Evolutionary conservation across 92 coral and sea anemone genomes (phyloP).

Genomic region (Bergia puertoricense): DNA sequence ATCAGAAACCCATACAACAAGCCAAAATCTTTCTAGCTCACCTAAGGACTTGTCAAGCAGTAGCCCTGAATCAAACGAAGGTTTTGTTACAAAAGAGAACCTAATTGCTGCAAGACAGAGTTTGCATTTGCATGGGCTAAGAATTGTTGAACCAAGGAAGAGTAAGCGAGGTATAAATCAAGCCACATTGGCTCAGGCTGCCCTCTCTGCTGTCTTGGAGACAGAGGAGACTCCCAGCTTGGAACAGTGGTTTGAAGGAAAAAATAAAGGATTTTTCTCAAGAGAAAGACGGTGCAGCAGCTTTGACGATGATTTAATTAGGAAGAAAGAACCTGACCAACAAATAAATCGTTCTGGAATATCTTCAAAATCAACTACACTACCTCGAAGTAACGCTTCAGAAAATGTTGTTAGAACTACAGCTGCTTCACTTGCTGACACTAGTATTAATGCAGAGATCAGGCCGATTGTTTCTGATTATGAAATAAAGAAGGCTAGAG

Average conservation of each 20-base stretch:
- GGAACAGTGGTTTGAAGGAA: slow-evolving; percentile 80
- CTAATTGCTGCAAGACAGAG: slow-evolving; percentile 44
- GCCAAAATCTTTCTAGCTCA: slow-evolving; percentile 50
- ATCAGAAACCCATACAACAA: background rate
- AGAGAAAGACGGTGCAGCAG: slow-evolving; percentile 48
- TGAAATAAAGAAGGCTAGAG: slow-evolving; percentile 68
- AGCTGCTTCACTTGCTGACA: background rate
- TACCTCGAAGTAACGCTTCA: background rate
- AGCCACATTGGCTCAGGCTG: slow-evolving; percentile 90
- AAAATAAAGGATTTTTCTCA: slow-evolving; percentile 30
- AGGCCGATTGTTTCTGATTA: slow-evolving; percentile 47
- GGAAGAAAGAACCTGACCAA: slow-evolving; percentile 18
- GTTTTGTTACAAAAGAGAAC: slow-evolving; percentile 25
- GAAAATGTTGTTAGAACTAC: background rate
- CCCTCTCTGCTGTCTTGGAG: slow-evolving; percentile 88
- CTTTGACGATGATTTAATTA: slow-evolving; percentile 54
- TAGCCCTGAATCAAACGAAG: slow-evolving; percentile 40
- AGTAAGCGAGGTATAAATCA: slow-evolving; percentile 62
- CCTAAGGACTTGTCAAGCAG: slow-evolving; percentile 34
- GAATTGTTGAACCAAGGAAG: slow-evolving; percentile 53
- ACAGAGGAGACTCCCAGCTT: slow-evolving; percentile 77
- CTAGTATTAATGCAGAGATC: slow-evolving; percentile 20
- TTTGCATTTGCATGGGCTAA: slow-evolving; percentile 45
- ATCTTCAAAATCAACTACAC: slow-evolving; percentile 13
- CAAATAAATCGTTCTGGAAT: slow-evolving; percentile 4